Conservation (phyloP, 92 coral and sea anemone genomes). For the Umimayanthus chanpuru region DNA sequence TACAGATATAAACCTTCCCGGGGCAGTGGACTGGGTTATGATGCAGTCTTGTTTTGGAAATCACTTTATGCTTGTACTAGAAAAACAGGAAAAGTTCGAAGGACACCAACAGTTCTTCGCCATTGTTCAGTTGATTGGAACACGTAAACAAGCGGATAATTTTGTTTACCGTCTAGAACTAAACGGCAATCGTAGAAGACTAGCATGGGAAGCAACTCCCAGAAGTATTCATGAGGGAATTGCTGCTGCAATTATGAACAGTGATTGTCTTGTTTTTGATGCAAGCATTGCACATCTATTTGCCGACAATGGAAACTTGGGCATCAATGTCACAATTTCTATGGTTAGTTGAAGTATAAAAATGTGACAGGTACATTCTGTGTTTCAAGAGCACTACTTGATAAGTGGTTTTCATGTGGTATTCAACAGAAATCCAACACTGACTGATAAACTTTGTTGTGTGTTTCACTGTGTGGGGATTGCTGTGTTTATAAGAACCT, state of each 20-base stretch:
- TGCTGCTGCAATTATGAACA: conserved; percentile 97
- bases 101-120: conserved; percentile 99
- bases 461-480: no score
- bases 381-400: no score
- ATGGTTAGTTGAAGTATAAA: conserved; percentile 85
- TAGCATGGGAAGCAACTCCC: conserved; percentile 99
- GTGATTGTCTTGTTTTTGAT: conserved; percentile 97
- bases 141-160: conserved; percentile 98
- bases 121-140: conserved; percentile 97
- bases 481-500: no score
- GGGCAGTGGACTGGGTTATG: conserved; percentile 99
- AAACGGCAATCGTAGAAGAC: conserved; percentile 91
- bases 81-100: conserved; percentile 96
- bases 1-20: conserved; percentile 96
- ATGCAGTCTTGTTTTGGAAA: conserved; percentile 99
- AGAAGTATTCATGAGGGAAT: conserved; percentile 99
- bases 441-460: no score
- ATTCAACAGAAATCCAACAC: no score
- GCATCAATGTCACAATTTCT: conserved; percentile 97
- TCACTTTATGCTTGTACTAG: conserved; percentile 96
- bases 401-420: no score
- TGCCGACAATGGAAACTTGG: conserved; percentile 98
- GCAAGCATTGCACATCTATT: conserved; percentile 97
- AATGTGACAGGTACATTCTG: no score
- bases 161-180: conserved; percentile 96